Evolutionary conservation across 2,113 vertebrate species (phyloP), one percentile per base, ranked within the genome.

Genomic region (Grammomys dolichurus): DNA sequence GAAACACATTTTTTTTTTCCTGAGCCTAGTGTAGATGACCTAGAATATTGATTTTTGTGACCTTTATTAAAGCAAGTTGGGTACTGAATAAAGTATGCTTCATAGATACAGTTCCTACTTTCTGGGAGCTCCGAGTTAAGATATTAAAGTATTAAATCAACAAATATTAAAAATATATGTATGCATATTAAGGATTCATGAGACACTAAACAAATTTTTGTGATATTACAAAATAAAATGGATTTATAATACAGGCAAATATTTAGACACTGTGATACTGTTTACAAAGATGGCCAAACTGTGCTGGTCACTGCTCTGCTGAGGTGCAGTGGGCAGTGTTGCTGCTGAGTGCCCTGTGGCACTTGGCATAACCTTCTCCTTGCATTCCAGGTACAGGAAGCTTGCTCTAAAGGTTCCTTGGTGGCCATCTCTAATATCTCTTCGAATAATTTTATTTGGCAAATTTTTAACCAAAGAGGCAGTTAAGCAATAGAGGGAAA

Each of bases 111-210:
- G 63, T 85, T 19, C 46, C 84, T 73, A 36, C 88, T 96, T 95
- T 76, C 90, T 86, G 56, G 73, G 82, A 89, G 11, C 56, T 69
- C 87, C 92, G 82, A 54, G 33, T 51, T 87, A 96, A 94, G 86
- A 90, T 87, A 96, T 82, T 95, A 78, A 95, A 95, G 40, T 28
- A 73, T 69, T 95, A 92, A 91, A 91, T 89, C 72, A 96, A 87
- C 72, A 94, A 81, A 72, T 78, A 91, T 46, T 95, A 92, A 93
- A 69, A 54, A 94, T 31, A 67, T 54, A 94, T 89, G 85, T 67
- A 72, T 2, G 9, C 12, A 51, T 46, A 75, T 96, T 92, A 86
- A 89, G 33, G 58, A 93, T 85, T 24, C 43, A 72, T 91, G 93
- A 94, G 94, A 89, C 7, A 93, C 84, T 58, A 36, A 93, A 56